These are phyloP conservation scores for Chinchilla lanigera DNA, from an alignment of 2,113 vertebrate species.

Conservation along the genomic window DNA sequence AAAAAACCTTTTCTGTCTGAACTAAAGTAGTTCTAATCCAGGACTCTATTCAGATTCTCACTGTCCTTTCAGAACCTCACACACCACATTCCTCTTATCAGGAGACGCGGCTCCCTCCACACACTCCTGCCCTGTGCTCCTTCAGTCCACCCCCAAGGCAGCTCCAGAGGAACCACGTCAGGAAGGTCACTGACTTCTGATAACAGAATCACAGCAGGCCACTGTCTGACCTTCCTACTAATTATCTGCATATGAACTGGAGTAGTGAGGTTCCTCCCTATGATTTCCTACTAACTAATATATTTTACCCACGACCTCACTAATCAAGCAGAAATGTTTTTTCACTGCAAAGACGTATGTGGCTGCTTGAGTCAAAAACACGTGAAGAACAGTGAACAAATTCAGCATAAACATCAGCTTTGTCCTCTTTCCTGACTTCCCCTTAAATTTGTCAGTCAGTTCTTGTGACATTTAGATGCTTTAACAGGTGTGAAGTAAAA, in stretches of 20 bases:
- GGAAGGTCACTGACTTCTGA: neutral
- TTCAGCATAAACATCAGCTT: neutral
- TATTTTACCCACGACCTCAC: neutral
- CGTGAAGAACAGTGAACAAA: neutral
- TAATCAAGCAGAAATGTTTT: neutral
- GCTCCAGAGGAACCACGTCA: neutral
- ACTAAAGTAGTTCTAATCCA: neutral
- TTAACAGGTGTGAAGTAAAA: too few relatives aligned
- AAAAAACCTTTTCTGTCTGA: neutral
- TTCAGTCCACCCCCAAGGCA: neutral
- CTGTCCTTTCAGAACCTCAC: neutral
- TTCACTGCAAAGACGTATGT: neutral
- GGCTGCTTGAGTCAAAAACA: neutral
- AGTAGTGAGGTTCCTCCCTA: neutral
- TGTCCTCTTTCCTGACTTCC: neutral
- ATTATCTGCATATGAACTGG: neutral
- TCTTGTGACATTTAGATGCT: too few relatives aligned
- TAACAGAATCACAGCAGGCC: fast-evolving
- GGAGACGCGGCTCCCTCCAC: neutral
- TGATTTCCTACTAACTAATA: neutral
- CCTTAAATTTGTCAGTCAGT: neutral
- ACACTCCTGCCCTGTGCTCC: neutral
- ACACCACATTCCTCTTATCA: neutral
- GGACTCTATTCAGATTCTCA: too few relatives aligned
- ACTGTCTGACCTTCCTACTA: neutral